Evolutionary conservation across 2,888 invertebrate species (phyloP).

Genomic region (Diarsia rubi): DNA sequence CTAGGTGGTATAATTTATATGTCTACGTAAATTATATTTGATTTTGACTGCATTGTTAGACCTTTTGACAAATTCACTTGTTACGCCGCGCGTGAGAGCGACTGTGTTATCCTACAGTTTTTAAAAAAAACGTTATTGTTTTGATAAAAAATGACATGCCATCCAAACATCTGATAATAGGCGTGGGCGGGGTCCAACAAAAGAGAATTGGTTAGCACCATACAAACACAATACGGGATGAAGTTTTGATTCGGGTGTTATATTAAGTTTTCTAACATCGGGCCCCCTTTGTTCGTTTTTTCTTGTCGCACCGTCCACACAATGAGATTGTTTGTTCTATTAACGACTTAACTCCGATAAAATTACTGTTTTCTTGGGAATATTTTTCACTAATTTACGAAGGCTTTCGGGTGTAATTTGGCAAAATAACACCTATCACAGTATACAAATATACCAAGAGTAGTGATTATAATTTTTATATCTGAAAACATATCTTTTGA

Average conservation of each 20-base stretch:
- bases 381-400: constrained; percentile 64
- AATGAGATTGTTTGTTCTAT: constrained; percentile 82
- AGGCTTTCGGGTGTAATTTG: constrained; percentile 68
- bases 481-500: constrained; percentile 27
- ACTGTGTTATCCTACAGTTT: constrained; percentile 76
- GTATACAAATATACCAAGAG: constrained; percentile 16
- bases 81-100: constrained; percentile 77
- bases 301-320: constrained; percentile 77
- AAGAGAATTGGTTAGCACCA: constrained; percentile 89
- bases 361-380: constrained; percentile 74
- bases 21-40: constrained; percentile 81
- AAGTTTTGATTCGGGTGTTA: constrained; percentile 88
- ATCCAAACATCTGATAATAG: constrained; percentile 89
- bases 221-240: constrained; percentile 83
- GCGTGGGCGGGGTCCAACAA: constrained; percentile 88
- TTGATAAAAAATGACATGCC: constrained; percentile 90
- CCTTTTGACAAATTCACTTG: constrained; percentile 82
- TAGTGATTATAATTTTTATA: constrained; percentile 41
- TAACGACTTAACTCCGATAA: constrained; percentile 74
- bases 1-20: constrained; percentile 74
- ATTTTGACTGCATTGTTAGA: constrained; percentile 78
- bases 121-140: constrained; percentile 86
- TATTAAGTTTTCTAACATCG: constrained; percentile 88
- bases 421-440: constrained; percentile 58
- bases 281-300: constrained; percentile 81